A percentile compares a stretch with the other conserved stretches of the same genome.
Conservation (phyloP, 2,113 vertebrate species). For the Acanthisitta chloris region DNA sequence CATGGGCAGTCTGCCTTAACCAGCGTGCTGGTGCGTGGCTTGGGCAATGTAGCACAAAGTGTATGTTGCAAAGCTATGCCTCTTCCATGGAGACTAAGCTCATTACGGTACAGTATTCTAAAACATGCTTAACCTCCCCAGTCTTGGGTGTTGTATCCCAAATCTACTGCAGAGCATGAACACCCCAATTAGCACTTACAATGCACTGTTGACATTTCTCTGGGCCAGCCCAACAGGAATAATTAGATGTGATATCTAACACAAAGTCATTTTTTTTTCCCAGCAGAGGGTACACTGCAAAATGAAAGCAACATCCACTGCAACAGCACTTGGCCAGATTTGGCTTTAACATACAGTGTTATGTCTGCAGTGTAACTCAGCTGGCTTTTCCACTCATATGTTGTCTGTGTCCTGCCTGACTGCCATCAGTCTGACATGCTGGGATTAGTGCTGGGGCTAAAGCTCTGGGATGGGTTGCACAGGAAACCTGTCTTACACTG, state of each 20-base stretch:
- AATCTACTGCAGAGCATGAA: constrained; percentile 62
- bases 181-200: constrained; percentile 72
- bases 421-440: neutral
- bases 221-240: constrained; percentile 68
- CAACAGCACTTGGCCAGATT: neutral
- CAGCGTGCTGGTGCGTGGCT: neutral
- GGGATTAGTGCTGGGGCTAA: neutral
- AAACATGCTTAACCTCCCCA: constrained; percentile 64
- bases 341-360: neutral
- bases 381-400: neutral
- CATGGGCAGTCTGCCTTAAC: neutral
- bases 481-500: neutral
- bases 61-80: constrained; percentile 1
- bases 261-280: constrained; percentile 45
- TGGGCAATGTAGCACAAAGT: neutral
- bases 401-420: neutral
- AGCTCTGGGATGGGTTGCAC: neutral
- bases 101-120: constrained; percentile 62
- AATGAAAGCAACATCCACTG: constrained; percentile 40
- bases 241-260: constrained; percentile 68
- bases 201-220: constrained; percentile 68
- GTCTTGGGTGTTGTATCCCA: constrained; percentile 59
- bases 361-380: neutral
- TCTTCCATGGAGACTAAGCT: constrained; percentile 71
- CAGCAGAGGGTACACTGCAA: constrained; percentile 55